Conservation (phyloP, 1,140 invertebrate genomes). For the Aphis craccivora region DNA sequence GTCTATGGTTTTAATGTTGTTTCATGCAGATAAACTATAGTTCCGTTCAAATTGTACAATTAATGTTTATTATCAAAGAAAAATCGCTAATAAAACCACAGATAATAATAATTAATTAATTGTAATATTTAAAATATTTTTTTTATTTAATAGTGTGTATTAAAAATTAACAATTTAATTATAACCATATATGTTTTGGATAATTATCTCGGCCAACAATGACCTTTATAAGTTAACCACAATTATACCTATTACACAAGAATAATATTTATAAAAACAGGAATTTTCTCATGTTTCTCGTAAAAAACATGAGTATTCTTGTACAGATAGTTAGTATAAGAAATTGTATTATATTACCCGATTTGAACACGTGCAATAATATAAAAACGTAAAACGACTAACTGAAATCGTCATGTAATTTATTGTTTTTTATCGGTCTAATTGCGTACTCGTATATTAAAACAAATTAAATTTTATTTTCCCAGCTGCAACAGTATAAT, state of each 20-base stretch:
- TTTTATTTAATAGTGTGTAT: too few species aligned
- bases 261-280: neutral
- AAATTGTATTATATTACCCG: neutral
- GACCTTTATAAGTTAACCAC: neutral
- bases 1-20: too few species aligned
- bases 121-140: too few species aligned
- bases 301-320: neutral
- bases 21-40: too few species aligned
- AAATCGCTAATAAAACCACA: too few species aligned
- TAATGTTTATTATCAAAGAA: too few species aligned
- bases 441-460: slow-evolving; percentile 16
- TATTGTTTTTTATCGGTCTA: neutral
- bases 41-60: too few species aligned
- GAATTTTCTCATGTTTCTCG: neutral
- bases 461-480: neutral
- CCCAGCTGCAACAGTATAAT: neutral
- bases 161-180: too few species aligned
- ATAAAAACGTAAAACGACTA: neutral
- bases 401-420: neutral
- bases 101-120: too few species aligned
- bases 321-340: neutral
- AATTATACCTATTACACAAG: neutral
- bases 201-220: neutral
- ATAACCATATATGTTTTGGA: too few species aligned
- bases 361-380: neutral